Conservation (phyloP, 2,888 invertebrate genomes). For the Callyntrura sp. region DNA sequence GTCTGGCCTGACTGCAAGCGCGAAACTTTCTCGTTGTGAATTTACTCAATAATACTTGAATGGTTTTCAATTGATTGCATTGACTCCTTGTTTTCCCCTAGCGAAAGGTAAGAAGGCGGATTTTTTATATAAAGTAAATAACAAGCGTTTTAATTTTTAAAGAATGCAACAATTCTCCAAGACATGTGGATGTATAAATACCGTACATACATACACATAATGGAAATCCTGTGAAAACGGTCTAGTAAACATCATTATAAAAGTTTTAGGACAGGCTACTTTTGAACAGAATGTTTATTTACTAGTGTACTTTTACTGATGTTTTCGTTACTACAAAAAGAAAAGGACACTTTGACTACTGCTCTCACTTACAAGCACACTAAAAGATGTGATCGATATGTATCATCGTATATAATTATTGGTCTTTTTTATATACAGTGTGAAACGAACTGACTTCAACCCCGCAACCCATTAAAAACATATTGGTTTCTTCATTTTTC, state of each 20-base stretch:
- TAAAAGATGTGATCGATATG: too few species aligned
- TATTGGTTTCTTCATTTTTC: too few species aligned
- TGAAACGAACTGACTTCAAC: too few species aligned
- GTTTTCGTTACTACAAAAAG: not conserved
- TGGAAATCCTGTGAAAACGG: not conserved
- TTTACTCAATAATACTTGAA: constrained; percentile 65
- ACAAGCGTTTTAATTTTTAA: not conserved
- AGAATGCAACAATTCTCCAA: constrained; percentile 2
- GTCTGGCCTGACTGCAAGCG: not conserved
- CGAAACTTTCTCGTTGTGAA: constrained; percentile 45
- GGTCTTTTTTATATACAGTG: not conserved
- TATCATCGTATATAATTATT: too few species aligned
- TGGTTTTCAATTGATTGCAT: constrained; percentile 63
- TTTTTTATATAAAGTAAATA: constrained; percentile 45
- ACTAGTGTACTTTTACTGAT: not conserved
- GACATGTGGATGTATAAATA: not conserved
- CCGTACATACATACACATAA: not conserved
- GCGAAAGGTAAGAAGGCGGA: not conserved
- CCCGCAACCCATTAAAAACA: too few species aligned
- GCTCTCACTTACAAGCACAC: too few species aligned
- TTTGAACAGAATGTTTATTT: not conserved
- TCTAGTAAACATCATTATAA: not conserved
- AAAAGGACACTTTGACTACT: not conserved
- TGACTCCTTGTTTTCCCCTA: constrained; percentile 59
- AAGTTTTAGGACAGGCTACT: not conserved